Base-by-base conservation (phyloP, 1,140 invertebrate species). In the Antheraea pernyi region DNA sequence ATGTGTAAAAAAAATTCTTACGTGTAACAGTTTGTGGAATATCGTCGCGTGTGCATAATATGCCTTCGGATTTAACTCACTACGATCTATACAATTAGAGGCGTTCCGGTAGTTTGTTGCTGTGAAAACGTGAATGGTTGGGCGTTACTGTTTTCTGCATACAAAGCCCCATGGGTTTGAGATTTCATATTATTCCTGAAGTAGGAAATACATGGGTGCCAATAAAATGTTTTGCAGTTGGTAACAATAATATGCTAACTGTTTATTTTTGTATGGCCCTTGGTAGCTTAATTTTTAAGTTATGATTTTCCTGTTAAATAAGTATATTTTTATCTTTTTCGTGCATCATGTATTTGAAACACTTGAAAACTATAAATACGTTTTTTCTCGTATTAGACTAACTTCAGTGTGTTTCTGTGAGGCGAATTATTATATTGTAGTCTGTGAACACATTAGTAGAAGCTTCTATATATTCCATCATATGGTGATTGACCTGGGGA, bases 41-140 rank as follows among this genome's bases (percentile, higher is more conserved):
- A 11, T 2, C 16, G 60, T 61, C 36, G 36, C 10, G 60, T 61
- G 19, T 61, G 60, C 7, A 30, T 22, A 30, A 16, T 61, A 11
- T 61, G 2, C 5, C 60, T 61, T 11, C 6, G 22, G 11, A 42
- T 19, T 65, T 19, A 39, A 13, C 36, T 65, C 63, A 13, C 37
- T 18, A 16, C 19, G 19, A 65, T 16, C 39, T 19, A 19, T 65
- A 65, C 63, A 65, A 65, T 65, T 65, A 65, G 36, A 65, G 63
- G 63, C 63, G 63, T 65, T 30, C 63, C 63, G 63, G 63, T 42
- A 65, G 63, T 18, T n/a, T n/a, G 36, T 19, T 65, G 16, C 46
- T 53, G 46, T 53, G 11, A 16, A 53, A 53, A 53, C 13, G 9
- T 53, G 46, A 53, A 53, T 53, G 11, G 46, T 53, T 16, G 46